These are phyloP conservation scores for Eustalomyia histrio DNA, from an alignment of 2,888 invertebrate genomes.

Conservation along the genomic window DNA sequence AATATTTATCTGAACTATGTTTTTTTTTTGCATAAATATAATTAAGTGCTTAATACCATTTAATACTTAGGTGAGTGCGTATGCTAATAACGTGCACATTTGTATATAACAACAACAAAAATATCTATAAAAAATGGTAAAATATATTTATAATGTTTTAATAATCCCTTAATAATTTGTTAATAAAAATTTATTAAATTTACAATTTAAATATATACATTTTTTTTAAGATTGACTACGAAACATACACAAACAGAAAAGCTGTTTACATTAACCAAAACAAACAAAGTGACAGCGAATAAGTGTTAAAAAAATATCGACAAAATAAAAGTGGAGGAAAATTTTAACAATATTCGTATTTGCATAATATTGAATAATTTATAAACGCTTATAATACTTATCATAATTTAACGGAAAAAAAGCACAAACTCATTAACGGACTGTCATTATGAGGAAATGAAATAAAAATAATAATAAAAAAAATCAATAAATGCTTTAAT, in stretches of 20 bases:
- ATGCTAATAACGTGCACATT: not conserved
- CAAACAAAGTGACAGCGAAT: not conserved
- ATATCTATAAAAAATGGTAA: not conserved
- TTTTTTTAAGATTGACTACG: not conserved
- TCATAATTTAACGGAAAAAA: slow-evolving; percentile 26
- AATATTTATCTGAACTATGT: no score
- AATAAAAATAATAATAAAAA: slow-evolving; percentile 13
- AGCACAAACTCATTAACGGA: slow-evolving; percentile 37
- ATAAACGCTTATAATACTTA: slow-evolving; percentile 34
- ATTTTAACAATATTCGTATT: slow-evolving; percentile 14
- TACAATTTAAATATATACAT: not conserved
- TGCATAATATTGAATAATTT: slow-evolving; percentile 52
- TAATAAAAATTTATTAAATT: slow-evolving; percentile 19
- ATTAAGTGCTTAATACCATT: no score
- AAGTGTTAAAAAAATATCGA: slow-evolving; percentile 7
- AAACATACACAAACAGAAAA: not conserved
- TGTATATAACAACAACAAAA: not conserved
- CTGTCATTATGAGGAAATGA: slow-evolving; percentile 11
- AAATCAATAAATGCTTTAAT: not conserved
- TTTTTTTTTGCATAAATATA: no score
- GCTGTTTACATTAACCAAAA: not conserved
- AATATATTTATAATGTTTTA: not conserved
- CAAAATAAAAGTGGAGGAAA: not conserved
- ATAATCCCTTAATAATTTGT: slow-evolving; percentile 21
- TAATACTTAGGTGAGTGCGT: no score